Conservation (phyloP, 2,797 vertebrate species). For the Rhabdophis nuchalis region DNA sequence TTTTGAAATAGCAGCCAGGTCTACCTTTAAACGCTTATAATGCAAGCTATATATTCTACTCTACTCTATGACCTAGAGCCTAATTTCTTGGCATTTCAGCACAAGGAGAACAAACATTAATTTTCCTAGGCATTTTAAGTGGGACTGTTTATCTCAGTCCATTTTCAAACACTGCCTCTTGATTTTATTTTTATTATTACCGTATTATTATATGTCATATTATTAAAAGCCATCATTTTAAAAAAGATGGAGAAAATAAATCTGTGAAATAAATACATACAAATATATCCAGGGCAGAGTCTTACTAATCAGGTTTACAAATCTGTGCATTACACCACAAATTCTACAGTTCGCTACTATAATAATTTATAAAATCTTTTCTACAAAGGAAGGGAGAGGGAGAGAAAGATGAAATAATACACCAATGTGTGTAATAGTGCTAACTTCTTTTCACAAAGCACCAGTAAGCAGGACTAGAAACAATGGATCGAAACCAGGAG, state of each 20-base stretch:
- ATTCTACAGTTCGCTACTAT: neutral
- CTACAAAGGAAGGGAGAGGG: neutral
- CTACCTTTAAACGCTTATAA: neutral
- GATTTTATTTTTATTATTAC: neutral
- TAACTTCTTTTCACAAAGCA: neutral
- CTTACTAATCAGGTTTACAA: neutral
- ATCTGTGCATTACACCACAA: neutral
- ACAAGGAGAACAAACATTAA: neutral
- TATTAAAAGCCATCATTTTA: neutral
- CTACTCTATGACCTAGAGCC: neutral
- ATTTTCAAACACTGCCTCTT: neutral
- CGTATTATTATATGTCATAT: neutral
- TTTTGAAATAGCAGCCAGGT: neutral
- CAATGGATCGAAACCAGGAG: neutral
- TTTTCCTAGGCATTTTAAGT: neutral
- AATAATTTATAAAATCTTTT: neutral
- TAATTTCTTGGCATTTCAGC: neutral
- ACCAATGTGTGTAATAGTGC: neutral
- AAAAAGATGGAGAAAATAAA: neutral
- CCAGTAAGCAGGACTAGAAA: neutral
- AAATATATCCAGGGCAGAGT: neutral
- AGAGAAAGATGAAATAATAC: neutral
- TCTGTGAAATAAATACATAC: neutral
- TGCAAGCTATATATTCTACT: neutral
- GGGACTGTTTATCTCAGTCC: neutral